These are phyloP conservation scores for Orycteropus afer DNA, from an alignment of 2,113 vertebrate genomes.

Conservation along the genomic window DNA sequence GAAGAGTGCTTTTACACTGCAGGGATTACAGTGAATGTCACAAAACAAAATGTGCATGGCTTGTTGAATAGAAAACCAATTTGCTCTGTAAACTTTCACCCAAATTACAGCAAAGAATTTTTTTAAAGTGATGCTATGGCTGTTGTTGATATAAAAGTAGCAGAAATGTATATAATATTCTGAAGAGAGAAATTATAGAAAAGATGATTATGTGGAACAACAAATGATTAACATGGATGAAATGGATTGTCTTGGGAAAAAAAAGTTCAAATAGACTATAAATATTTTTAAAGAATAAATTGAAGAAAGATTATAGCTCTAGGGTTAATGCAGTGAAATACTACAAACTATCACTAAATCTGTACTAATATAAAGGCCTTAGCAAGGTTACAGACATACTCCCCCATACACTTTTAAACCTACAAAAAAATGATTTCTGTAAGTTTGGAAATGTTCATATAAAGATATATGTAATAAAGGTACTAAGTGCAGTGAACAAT, in stretches of 20 bases:
- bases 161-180: not conserved
- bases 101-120: too few species aligned
- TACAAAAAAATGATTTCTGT: not conserved
- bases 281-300: slow-evolving; percentile 33
- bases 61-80: too few species aligned
- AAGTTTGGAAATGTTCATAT: not conserved
- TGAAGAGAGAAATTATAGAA: slow-evolving; percentile 8
- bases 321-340: not conserved
- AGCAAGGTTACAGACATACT: not conserved
- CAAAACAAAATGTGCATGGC: too few species aligned
- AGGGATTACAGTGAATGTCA: too few species aligned
- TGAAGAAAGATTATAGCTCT: not conserved
- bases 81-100: too few species aligned
- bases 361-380: not conserved
- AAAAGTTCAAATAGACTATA: not conserved
- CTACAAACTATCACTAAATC: not conserved
- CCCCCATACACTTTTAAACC: not conserved
- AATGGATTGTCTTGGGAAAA: not conserved
- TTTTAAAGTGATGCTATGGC: too few species aligned
- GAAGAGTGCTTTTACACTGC: too few species aligned
- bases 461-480: not conserved
- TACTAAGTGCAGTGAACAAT: not conserved
- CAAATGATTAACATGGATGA: not conserved
- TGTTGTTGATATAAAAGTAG: not conserved
- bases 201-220: not conserved